phyloP scores from a whole-genome alignment of 2,113 vertebrate species.

The Jacana jacana region DNA sequence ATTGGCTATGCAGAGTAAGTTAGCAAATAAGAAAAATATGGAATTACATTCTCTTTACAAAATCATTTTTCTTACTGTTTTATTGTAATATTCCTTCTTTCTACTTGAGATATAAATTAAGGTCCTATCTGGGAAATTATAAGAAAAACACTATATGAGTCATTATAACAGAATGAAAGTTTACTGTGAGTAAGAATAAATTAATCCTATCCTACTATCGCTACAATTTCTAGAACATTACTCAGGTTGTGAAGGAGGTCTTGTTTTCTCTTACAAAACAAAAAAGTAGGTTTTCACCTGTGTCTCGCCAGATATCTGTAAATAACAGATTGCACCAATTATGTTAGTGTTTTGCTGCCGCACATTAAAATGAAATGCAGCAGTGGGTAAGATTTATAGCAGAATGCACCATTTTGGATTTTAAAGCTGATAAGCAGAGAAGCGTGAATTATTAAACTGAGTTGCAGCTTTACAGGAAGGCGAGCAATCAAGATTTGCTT shows the following conservation, averaged over 20 bases:
- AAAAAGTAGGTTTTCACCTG: constrained; percentile 54
- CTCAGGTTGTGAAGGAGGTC: constrained; percentile 12
- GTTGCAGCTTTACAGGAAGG: constrained; percentile 4
- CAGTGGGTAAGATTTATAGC: constrained; percentile 56
- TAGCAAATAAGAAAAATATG: background rate
- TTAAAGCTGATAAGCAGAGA: constrained; percentile 61
- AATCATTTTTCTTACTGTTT: background rate
- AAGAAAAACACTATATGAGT: background rate
- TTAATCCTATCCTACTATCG: background rate
- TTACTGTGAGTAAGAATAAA: background rate
- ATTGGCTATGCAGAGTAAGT: background rate
- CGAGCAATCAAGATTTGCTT: constrained; percentile 56
- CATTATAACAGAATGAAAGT: background rate
- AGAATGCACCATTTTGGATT: constrained; percentile 49
- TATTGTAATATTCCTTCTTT: background rate
- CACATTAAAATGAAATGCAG: constrained; percentile 67
- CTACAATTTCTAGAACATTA: constrained; percentile 1
- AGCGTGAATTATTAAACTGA: constrained; percentile 68
- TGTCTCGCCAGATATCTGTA: constrained; percentile 44
- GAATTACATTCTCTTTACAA: background rate
- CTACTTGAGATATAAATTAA: background rate
- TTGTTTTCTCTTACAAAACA: constrained; percentile 6
- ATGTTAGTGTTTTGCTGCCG: constrained; percentile 38
- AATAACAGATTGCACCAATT: constrained; percentile 74
- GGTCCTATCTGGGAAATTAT: background rate